These are phyloP conservation scores for Acanthoscelides obtectus DNA, from an alignment of 2,888 invertebrate species.

Conservation along the genomic window DNA sequence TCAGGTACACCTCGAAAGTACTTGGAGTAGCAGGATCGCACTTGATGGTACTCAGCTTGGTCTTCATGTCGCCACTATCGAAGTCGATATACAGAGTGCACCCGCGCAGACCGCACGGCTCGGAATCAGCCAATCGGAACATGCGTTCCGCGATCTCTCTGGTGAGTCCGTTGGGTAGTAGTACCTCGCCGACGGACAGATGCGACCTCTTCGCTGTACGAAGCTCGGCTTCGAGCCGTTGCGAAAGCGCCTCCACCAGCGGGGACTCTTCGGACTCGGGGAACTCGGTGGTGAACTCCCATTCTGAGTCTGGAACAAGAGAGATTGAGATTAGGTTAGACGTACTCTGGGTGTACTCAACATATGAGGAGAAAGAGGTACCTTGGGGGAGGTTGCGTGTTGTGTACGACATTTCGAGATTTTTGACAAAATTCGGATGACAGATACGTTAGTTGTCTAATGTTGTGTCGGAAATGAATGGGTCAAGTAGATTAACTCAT, in stretches of 20 bases:
- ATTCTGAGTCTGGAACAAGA: constrained; percentile 23
- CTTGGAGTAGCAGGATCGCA: constrained; percentile 81
- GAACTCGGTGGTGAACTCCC: constrained; percentile 30
- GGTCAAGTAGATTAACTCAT: no score
- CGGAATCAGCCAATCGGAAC: constrained; percentile 74
- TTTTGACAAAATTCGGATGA: background rate
- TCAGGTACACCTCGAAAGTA: constrained; percentile 84
- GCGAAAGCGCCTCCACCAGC: constrained; percentile 65
- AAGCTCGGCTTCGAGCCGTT: constrained; percentile 71
- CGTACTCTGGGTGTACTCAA: no score
- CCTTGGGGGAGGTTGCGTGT: background rate
- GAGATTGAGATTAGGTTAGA: background rate
- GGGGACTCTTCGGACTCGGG: constrained; percentile 48
- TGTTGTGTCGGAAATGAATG: no score
- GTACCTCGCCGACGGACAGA: constrained; percentile 76
- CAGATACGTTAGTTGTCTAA: no score
- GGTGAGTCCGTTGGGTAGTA: constrained; percentile 76
- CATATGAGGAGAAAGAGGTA: no score
- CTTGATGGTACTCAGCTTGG: constrained; percentile 73
- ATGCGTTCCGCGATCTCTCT: constrained; percentile 72
- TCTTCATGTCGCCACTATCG: constrained; percentile 61
- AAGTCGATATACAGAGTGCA: constrained; percentile 79
- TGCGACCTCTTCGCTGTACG: constrained; percentile 75
- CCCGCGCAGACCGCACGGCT: constrained; percentile 85
- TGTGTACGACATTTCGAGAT: background rate